Conservation (phyloP, 1,140 invertebrate species). For the Drosophila ogumai region DNA sequence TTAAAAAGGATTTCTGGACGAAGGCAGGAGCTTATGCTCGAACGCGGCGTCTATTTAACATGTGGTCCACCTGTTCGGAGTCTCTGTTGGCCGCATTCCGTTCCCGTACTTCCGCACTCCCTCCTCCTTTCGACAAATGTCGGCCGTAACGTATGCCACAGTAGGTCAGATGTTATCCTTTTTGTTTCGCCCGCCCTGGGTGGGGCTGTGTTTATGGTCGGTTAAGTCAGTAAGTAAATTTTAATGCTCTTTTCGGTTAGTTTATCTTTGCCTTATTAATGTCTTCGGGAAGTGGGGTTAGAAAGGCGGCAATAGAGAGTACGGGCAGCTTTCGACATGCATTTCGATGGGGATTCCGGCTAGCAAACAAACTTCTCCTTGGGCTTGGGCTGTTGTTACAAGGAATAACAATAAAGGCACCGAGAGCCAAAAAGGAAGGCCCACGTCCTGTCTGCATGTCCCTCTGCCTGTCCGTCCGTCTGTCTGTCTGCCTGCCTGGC, state of each 20-base stretch:
- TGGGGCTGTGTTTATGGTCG: conserved; percentile 56
- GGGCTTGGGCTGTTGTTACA: conserved; percentile 8
- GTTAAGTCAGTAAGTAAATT: conserved; percentile 63
- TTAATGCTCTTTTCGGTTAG: conserved; percentile 59
- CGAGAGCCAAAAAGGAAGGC: conserved; percentile 21
- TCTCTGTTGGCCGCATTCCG: not conserved
- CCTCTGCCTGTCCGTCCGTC: conserved; percentile 1
- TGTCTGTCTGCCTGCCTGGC: not conserved
- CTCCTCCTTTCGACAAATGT: conserved; percentile 41
- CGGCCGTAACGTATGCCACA: conserved; percentile 57
- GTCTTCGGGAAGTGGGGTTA: conserved; percentile 34
- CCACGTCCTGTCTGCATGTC: conserved; percentile 21
- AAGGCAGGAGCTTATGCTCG: conserved; percentile 48
- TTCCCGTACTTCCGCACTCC: not conserved
- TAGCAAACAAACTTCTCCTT: conserved; percentile 31
- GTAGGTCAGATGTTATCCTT: conserved; percentile 52
- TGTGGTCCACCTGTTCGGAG: conserved; percentile 38
- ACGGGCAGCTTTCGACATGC: conserved; percentile 36
- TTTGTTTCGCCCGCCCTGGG: conserved; percentile 11
- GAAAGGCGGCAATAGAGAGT: not conserved
- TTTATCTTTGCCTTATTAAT: conserved; percentile 47
- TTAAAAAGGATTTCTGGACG: conserved; percentile 69
- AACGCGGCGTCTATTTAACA: conserved; percentile 53
- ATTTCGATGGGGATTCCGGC: conserved; percentile 34
- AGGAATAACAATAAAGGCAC: conserved; percentile 50